These are phyloP conservation scores for Phoebastria nigripes DNA, from an alignment of 2,797 vertebrate genomes.

Conservation along the genomic window DNA sequence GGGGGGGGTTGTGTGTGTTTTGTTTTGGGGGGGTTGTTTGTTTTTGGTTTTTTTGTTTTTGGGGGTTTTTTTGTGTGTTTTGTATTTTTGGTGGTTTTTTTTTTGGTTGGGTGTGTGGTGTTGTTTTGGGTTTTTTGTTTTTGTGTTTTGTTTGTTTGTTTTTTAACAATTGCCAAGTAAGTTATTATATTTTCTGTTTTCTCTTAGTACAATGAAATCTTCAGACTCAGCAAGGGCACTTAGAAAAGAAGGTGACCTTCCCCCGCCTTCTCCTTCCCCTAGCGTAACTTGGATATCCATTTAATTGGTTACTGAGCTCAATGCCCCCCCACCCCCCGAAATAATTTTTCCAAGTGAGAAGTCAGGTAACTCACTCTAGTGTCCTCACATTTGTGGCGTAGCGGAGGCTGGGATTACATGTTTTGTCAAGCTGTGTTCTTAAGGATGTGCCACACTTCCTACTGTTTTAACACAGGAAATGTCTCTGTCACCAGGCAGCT, in stretches of 20 bases:
- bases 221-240: background rate
- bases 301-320: background rate
- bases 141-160: background rate
- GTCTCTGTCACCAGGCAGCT: constrained; percentile 1
- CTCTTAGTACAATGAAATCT: background rate
- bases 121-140: no score
- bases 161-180: background rate
- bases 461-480: background rate
- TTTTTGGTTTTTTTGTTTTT: no score
- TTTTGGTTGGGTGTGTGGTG: no score
- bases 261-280: no score
- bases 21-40: no score
- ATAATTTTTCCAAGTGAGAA: background rate
- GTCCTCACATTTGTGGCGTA: background rate
- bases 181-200: background rate
- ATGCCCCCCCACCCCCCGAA: background rate
- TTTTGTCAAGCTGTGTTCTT: constrained; percentile 8
- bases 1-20: no score
- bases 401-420: background rate
- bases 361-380: background rate
- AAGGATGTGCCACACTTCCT: background rate
- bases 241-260: background rate
- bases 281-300: background rate
- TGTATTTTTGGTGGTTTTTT: no score
- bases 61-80: no score